Base-by-base conservation (phyloP, 2,797 vertebrate species). In the Hippocampus kuda region DNA sequence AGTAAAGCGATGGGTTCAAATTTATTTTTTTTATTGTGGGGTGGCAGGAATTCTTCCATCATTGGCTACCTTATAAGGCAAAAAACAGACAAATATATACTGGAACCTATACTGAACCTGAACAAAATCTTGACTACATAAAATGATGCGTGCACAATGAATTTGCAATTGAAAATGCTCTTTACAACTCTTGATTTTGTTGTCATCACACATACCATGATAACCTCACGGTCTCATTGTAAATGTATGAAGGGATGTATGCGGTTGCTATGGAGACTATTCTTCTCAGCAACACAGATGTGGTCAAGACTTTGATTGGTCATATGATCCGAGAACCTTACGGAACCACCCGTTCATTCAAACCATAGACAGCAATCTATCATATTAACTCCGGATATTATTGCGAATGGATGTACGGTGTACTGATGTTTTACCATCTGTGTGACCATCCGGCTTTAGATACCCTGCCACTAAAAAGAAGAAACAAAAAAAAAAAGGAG, bases 181-280 rank as follows among this genome's bases (percentile, higher is more conserved):
- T 59, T 27, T 16, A 30, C 26, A 59, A 30, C 26, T 59, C 26
- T 26, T 46, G 41, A 1, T 44, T 62, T 71, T 72, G 26, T 62
- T 72, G 69, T 49, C 20, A 41, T 70, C 65, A 46, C 42, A 74
- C 24, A 27, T 27, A 3, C 59, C 59, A 22, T 57, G 49, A 24
- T 56, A 18, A 54, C 18, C 44, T 65, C 57, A 49, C 63, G 68
- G 27, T 77, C 67, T 77, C 72, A 46, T 71, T 75, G 22, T 83
- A 79, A 82, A 78, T 62, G 72, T 74, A 74, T 42, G 72, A 5
- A 24, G 41, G 41, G 77, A 67, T 79, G 70, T 69, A 70, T 26
- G 67, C 67, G 79, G 87, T 89, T 89, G 83, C 87, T 79, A 89
- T 85, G 81, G 85, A 0, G 54, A 84, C 84, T 66, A 67, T 73